Evolutionary conservation across 1,140 invertebrate species (phyloP), one percentile per base, ranked within the genome.

Genomic region (Lasaia peninsularis): DNA sequence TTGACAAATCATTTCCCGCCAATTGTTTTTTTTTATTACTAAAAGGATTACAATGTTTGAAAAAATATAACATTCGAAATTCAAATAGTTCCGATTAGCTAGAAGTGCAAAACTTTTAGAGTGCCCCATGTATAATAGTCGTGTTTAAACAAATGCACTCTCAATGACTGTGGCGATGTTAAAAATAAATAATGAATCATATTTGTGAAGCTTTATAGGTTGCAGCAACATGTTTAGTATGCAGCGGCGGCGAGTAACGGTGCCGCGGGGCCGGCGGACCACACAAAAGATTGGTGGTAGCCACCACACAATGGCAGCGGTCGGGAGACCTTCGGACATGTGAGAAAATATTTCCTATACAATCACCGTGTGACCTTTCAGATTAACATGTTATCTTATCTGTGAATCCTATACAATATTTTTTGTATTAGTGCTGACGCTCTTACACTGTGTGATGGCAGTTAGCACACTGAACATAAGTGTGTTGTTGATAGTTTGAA

Each of bases 171-270:
- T 10, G 20, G 18, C 40, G 11, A 48, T 16, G n/a, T 53, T 21
- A 20, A 40, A 33, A 10, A 52, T 8, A 40, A 31, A 52, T 10
- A 44, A 52, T 44, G 21, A 48, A 48, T 48, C 40, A 48, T 48
- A 48, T 48, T 20, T 21, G 20, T 20, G 11, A 9, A 48, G 40
- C 40, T 48, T 48, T 48, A 20, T 20, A 48, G 40, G 40, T 48
- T 48, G 20, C 40, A 20, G 20, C 40, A 48, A 48, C 40, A 48
- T 52, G n/a, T 65, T 76, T 70, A 65, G 63, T 72, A 74, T 76
- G 63, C 71, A 37, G 56, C 40, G 33, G 44, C 16, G 49, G 10
- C 12, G 6, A n/a, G 54, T 73, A 73, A 75, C 73, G 73, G 73
- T 73, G 52, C 48, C 33, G 31, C 32, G 48, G 60, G 11, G 56